Percentiles rank a stretch among this genome's conserved stretches.
Evolutionary conservation across 2,113 vertebrate species (phyloP).

Genomic region (Sinocyclocheilus maitianheensis): DNA sequence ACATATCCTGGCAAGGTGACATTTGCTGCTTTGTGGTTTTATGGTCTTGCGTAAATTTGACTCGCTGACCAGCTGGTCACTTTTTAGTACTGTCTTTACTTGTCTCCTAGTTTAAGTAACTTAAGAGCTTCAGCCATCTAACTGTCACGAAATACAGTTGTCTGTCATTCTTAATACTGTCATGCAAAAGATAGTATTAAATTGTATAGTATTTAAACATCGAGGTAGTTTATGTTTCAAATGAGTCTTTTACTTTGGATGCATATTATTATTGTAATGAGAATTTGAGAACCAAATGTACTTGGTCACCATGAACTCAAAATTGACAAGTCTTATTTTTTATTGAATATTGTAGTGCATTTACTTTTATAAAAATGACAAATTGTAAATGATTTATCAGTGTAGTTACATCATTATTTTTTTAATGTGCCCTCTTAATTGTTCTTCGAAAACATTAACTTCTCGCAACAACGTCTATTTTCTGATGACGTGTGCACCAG

Average conservation of each 20-base stretch:
- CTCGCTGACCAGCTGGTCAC: neutral
- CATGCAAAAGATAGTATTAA: too few species aligned
- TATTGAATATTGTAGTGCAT: neutral
- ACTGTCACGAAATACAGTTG: neutral
- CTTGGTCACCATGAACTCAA: neutral
- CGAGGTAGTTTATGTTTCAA: too few species aligned
- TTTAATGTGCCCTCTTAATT: neutral
- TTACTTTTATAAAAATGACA: neutral
- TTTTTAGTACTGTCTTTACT: neutral
- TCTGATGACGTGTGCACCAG: too few species aligned
- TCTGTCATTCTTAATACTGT: too few species aligned
- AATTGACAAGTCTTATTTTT: neutral
- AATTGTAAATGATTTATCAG: neutral
- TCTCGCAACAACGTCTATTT: too few species aligned
- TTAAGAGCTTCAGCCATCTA: neutral
- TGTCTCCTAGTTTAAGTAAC: neutral
- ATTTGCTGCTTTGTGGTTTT: neutral
- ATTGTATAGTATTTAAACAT: too few species aligned
- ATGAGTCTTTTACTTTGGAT: too few species aligned
- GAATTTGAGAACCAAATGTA: neutral
- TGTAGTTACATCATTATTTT: neutral
- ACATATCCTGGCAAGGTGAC: neutral
- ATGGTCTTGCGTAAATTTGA: neutral
- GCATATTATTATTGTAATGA: neutral
- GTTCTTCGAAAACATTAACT: too few species aligned